Conservation (phyloP, 2,888 invertebrate genomes). For the Laothoe populi region DNA sequence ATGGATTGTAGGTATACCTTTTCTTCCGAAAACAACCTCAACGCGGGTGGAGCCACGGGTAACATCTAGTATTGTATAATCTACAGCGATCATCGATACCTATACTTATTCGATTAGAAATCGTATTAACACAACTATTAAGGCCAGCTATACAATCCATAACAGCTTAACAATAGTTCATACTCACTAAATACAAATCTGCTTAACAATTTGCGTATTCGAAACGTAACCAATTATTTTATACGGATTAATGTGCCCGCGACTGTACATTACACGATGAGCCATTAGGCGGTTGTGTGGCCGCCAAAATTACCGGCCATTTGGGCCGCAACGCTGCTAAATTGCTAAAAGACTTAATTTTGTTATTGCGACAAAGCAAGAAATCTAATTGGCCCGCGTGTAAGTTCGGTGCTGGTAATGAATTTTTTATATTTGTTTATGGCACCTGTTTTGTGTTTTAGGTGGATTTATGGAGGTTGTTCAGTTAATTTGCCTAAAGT, state of each 20-base stretch:
- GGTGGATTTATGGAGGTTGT: background rate
- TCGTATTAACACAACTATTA: background rate
- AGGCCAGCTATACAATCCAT: background rate
- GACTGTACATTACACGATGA: conserved; percentile 35
- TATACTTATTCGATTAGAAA: background rate
- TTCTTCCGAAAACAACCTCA: too few species aligned
- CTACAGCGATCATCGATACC: too few species aligned
- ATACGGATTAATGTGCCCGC: conserved; percentile 36
- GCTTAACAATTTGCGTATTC: conserved; percentile 22
- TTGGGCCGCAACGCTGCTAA: conserved; percentile 44
- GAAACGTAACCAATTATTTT: conserved; percentile 38
- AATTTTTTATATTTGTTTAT: conserved; percentile 26
- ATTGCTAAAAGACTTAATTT: conserved; percentile 49
- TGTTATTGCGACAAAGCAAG: conserved; percentile 38
- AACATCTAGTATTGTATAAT: too few species aligned
- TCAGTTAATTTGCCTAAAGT: background rate
- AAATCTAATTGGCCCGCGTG: conserved; percentile 19
- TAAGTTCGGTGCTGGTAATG: conserved; percentile 16
- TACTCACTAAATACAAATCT: background rate
- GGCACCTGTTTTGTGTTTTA: background rate
- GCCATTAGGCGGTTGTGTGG: conserved; percentile 40
- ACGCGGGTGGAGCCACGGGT: too few species aligned
- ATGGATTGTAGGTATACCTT: too few species aligned
- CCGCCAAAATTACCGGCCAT: conserved; percentile 45
- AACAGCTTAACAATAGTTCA: background rate